Evolutionary conservation across 1,140 invertebrate genomes (phyloP).

Genomic region (Phymastichus coffea): DNA sequence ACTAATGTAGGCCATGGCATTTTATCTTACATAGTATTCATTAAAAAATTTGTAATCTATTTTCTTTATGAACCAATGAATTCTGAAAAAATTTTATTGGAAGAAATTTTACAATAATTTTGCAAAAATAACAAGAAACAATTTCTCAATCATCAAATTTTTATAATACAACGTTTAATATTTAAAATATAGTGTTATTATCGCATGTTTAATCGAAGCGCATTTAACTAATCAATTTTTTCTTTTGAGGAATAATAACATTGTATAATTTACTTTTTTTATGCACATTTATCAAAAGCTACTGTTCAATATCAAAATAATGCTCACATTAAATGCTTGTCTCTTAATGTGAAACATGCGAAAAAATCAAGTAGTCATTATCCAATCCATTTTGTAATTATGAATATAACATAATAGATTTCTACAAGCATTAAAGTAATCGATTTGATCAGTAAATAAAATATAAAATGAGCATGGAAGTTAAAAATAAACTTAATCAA

Average conservation of each 20-base stretch:
- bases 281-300: constrained; percentile 21
- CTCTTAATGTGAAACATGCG: constrained; percentile 31
- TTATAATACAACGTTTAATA: constrained; percentile 11
- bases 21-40: constrained; percentile 29
- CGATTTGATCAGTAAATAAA: neutral
- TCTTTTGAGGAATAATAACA: constrained; percentile 3
- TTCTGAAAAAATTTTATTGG: neutral
- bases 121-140: neutral
- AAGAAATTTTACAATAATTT: neutral
- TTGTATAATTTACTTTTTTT: neutral
- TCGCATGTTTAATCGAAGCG: constrained; percentile 7
- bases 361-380: constrained; percentile 23
- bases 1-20: constrained; percentile 45
- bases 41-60: neutral
- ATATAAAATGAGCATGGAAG: neutral
- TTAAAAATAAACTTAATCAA: too few relatives aligned
- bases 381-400: too few relatives aligned
- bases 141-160: neutral
- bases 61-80: neutral
- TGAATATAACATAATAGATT: constrained; percentile 8
- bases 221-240: neutral
- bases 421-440: neutral
- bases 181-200: neutral
- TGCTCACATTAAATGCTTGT: constrained; percentile 34
- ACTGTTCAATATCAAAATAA: constrained; percentile 34